Evolutionary conservation across 2,888 invertebrate genomes (phyloP).

Genomic region (Steinernema carpocapsae): DNA sequence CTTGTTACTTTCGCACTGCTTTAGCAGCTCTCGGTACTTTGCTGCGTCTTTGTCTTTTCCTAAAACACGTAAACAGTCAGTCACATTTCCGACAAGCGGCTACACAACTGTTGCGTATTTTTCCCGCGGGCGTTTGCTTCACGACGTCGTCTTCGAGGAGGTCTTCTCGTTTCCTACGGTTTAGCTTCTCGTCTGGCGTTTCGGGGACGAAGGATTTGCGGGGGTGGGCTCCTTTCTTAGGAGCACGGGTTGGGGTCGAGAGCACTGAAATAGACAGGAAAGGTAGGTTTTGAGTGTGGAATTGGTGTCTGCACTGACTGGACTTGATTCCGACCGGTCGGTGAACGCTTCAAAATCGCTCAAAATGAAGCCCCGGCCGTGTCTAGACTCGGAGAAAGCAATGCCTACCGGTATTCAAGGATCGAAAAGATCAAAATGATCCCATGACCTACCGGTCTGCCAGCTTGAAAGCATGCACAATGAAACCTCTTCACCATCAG

Average conservation of each 20-base stretch:
- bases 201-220: slow-evolving; percentile 6
- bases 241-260: neutral
- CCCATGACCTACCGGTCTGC: no score
- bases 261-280: slow-evolving; percentile 6
- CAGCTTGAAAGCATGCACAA: no score
- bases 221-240: slow-evolving; percentile 7
- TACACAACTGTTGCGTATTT: neutral
- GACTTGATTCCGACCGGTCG: no score
- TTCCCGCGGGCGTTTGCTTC: slow-evolving; percentile 5
- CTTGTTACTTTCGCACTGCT: neutral
- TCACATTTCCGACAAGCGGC: neutral
- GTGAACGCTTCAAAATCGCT: no score
- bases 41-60: slow-evolving; percentile 18
- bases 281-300: no score
- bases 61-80: neutral
- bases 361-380: no score
- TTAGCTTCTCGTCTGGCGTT: slow-evolving; percentile 7
- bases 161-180: neutral
- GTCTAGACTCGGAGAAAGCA: no score
- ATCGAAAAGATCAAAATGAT: no score
- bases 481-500: no score
- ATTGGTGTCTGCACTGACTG: no score
- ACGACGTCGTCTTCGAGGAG: slow-evolving; percentile 5
- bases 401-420: no score
- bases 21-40: slow-evolving; percentile 15